Evolutionary conservation across 2,888 invertebrate genomes (phyloP).

Genomic region (Gonocerus acuteangulatus): DNA sequence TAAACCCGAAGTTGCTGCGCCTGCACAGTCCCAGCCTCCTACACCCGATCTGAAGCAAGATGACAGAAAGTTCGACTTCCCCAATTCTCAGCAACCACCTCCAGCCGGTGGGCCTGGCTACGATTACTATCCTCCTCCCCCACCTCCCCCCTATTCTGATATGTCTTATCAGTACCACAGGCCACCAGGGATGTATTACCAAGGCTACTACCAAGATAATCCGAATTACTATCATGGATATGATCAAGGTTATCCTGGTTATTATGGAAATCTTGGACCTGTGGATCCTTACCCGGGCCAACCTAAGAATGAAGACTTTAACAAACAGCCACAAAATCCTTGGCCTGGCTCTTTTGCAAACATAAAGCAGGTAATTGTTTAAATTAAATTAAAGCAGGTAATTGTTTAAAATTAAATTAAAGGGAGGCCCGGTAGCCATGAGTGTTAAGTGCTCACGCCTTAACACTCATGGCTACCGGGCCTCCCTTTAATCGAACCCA

Average conservation of each 20-base stretch:
- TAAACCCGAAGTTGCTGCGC: slow-evolving; percentile 52
- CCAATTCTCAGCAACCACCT: neutral
- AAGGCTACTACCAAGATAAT: slow-evolving; percentile 16
- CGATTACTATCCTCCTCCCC: slow-evolving; percentile 2
- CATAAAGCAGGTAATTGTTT: neutral
- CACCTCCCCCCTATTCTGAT: slow-evolving; percentile 6
- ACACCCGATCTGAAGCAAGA: slow-evolving; percentile 10
- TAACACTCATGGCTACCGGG: no score
- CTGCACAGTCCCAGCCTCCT: slow-evolving; percentile 36
- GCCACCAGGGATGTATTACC: slow-evolving; percentile 18
- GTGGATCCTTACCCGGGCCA: neutral
- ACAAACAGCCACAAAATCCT: neutral
- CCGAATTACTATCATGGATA: neutral
- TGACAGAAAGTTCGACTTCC: slow-evolving; percentile 12
- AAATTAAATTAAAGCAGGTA: no score
- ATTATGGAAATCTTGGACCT: neutral
- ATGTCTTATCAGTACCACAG: slow-evolving; percentile 1
- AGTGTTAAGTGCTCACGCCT: no score
- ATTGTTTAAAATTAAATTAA: no score
- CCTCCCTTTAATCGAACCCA: no score
- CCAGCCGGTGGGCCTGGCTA: neutral
- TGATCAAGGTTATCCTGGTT: slow-evolving; percentile 11
- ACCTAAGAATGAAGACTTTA: slow-evolving; percentile 12
- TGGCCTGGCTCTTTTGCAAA: neutral
- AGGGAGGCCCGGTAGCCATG: no score